Evolutionary conservation across 2,888 invertebrate genomes (phyloP).

Genomic region (Sturmia bella): DNA sequence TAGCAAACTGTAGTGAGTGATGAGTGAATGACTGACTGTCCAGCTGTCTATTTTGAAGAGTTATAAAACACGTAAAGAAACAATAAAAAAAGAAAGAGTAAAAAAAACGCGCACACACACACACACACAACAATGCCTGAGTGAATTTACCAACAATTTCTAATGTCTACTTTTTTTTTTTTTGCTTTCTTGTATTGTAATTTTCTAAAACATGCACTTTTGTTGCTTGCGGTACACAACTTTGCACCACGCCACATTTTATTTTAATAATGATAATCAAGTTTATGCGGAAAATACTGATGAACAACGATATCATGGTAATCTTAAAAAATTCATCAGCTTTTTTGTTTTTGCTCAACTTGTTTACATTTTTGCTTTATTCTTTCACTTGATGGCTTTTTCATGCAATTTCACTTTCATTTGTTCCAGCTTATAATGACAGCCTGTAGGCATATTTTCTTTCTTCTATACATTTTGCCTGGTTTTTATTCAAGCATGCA

Average conservation of each 20-base stretch:
- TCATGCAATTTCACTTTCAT: conserved; percentile 67
- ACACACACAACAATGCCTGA: conserved; percentile 22
- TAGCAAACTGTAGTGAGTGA: conserved; percentile 29
- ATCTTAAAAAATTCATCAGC: conserved; percentile 56
- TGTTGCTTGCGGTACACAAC: conserved; percentile 6
- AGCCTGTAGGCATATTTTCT: conserved; percentile 58
- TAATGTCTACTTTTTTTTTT: background rate
- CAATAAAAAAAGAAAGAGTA: background rate
- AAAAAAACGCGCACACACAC: background rate
- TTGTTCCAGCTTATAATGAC: conserved; percentile 50
- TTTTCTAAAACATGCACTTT: conserved; percentile 40
- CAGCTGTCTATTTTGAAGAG: conserved; percentile 30
- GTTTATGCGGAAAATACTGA: conserved; percentile 5
- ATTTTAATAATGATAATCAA: conserved; percentile 21
- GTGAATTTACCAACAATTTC: conserved; percentile 27
- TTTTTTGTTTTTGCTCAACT: conserved; percentile 50
- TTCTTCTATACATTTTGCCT: background rate
- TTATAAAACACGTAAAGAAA: background rate
- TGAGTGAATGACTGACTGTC: conserved; percentile 48
- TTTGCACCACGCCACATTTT: conserved; percentile 32
- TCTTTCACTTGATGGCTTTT: conserved; percentile 27
- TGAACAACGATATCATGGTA: conserved; percentile 6
- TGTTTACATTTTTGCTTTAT: conserved; percentile 50
- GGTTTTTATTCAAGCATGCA: conserved; percentile 26
- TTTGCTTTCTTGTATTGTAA: background rate